Base-by-base conservation (phyloP, 1,140 invertebrate genomes). In the Marisa cornuarietis region DNA sequence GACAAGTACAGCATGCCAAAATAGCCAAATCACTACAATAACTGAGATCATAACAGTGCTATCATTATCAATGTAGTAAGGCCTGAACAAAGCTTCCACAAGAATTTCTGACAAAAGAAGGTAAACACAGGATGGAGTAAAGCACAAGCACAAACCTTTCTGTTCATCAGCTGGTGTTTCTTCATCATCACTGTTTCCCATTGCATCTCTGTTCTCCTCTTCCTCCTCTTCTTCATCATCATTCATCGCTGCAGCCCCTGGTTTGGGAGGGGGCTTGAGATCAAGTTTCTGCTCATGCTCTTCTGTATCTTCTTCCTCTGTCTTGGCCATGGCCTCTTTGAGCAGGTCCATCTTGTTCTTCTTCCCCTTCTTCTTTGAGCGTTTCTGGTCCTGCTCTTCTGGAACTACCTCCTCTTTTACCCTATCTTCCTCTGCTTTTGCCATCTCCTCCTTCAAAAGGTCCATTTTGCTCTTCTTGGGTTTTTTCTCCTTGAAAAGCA, bases 231-330 rank as follows among this genome's bases (percentile, higher is more conserved):
- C 80, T 42, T 79, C 71, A 13, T 66, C 65, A 68, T n/a, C 51
- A 22, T 18, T 42, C 13, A 51, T 11, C 4, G 74, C 16, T 24
- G 51, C 74, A 16, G 65, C 79, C 18, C 22, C 58, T 6, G 42
- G 49, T 20, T 72, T 65, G 1, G 71, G 78, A 7, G 61, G 71
- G 18, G 71, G 71, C 71, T 79, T 69, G 52, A 74, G 74, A 62
- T 83, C 62, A n/a, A 71, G 54, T 65, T 81, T 65, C 73, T 79
- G 49, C 7, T 72, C 79, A 10, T 42, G 65, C 54, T 83, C 80
- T 73, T 82, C 82, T 20, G 84, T 84, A 24, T 88, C 82, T 18
- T 84, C 83, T 20, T 86, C 86, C 80, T 85, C 81, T 4, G 62
- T 24, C 65, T 83, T 85, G 61, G 52, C 76, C 76, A 76, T 79